Conservation (phyloP, 2,113 vertebrate species). For the Rhabdomys dilectus region DNA sequence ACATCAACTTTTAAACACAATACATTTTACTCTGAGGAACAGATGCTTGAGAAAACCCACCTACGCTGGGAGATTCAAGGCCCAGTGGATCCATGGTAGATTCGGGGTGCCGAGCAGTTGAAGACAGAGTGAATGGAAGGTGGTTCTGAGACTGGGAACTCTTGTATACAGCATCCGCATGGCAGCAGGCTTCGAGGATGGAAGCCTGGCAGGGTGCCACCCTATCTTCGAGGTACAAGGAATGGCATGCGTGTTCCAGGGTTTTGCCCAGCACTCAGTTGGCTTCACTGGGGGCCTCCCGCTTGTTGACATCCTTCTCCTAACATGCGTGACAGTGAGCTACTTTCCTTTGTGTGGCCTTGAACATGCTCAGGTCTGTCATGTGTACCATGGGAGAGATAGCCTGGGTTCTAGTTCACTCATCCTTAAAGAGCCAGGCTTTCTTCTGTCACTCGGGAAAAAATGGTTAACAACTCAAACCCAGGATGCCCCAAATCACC, state of each 20-base stretch:
- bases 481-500: background rate
- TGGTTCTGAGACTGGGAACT: background rate
- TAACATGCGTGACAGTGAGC: background rate
- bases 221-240: background rate
- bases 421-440: background rate
- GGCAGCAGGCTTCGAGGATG: background rate
- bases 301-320: background rate
- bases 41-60: background rate
- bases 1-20: background rate
- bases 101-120: background rate
- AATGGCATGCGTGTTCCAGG: background rate
- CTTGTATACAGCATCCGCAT: background rate
- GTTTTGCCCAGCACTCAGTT: background rate
- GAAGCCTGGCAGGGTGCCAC: background rate
- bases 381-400: background rate
- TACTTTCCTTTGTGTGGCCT: background rate
- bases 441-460: background rate
- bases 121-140: background rate
- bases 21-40: background rate
- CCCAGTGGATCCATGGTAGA: background rate
- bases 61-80: background rate
- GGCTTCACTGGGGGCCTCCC: rapidly evolving
- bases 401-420: background rate
- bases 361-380: background rate
- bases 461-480: background rate